These are phyloP conservation scores for Cepaea nemoralis DNA, from an alignment of 1,140 invertebrate species.

Conservation along the genomic window DNA sequence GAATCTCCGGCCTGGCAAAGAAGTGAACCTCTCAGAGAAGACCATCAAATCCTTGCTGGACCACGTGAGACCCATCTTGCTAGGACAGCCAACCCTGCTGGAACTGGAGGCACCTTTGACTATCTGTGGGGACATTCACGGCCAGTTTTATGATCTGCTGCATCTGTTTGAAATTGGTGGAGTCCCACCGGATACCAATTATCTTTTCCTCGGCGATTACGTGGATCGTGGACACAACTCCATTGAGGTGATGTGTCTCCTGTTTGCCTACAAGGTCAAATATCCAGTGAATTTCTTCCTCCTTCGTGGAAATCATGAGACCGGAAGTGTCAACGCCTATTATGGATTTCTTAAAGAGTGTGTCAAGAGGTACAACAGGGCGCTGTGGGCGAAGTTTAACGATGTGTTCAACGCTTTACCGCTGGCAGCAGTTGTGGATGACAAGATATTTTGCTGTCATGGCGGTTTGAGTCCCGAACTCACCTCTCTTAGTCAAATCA, in stretches of 20 bases:
- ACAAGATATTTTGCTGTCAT: constrained; percentile 35
- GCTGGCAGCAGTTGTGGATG: constrained; percentile 18
- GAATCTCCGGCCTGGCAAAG: constrained; percentile 7
- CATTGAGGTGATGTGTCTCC: constrained; percentile 25
- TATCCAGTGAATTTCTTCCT: constrained; percentile 29
- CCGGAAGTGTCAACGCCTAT: not conserved
- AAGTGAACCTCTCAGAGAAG: not conserved
- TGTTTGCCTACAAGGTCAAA: constrained; percentile 32
- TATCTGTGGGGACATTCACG: constrained; percentile 32
- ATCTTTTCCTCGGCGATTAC: constrained; percentile 33
- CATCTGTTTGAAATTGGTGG: constrained; percentile 27
- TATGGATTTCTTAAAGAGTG: constrained; percentile 20
- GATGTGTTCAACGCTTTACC: constrained; percentile 31
- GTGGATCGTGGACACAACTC: constrained; percentile 29
- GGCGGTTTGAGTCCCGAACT: constrained; percentile 29
- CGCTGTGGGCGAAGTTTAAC: constrained; percentile 25
- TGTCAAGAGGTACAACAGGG: not conserved
- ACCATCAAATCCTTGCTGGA: not conserved
- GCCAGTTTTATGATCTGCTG: constrained; percentile 29
- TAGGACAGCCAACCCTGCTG: constrained; percentile 7
- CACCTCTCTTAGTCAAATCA: not conserved
- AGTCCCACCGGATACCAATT: constrained; percentile 28
- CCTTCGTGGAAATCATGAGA: constrained; percentile 23
- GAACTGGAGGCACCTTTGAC: constrained; percentile 14
- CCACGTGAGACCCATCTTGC: constrained; percentile 6